These are phyloP conservation scores for Anoncus sp. DNA, from an alignment of 2,888 invertebrate genomes.

Conservation along the genomic window DNA sequence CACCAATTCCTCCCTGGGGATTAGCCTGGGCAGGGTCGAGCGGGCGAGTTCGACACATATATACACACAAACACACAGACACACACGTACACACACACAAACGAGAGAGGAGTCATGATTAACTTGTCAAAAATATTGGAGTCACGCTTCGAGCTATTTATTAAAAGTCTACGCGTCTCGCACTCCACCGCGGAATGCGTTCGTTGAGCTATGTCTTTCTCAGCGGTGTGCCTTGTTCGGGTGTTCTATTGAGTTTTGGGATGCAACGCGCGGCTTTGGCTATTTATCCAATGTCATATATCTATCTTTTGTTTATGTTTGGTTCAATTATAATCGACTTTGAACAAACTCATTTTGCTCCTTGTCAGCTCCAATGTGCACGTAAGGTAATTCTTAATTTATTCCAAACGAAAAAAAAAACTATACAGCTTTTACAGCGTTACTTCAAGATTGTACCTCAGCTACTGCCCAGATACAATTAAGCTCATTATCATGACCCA, in stretches of 20 bases:
- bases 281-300: slow-evolving; percentile 8
- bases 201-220: slow-evolving; percentile 13
- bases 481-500: no score
- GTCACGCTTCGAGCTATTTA: slow-evolving; percentile 80
- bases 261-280: background rate
- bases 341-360: background rate
- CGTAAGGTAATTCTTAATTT: no score
- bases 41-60: slow-evolving; percentile 43
- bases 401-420: no score
- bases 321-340: slow-evolving; percentile 9
- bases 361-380: no score
- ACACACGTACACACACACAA: background rate
- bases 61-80: slow-evolving; percentile 46
- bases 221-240: slow-evolving; percentile 21
- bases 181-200: slow-evolving; percentile 30
- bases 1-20: slow-evolving; percentile 70
- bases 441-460: no score
- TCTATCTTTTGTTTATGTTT: slow-evolving; percentile 4
- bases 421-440: no score
- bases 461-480: no score
- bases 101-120: slow-evolving; percentile 73
- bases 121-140: slow-evolving; percentile 81
- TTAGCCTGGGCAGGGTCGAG: slow-evolving; percentile 63
- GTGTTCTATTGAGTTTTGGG: slow-evolving; percentile 38
- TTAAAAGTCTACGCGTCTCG: slow-evolving; percentile 68